phyloP scores from a whole-genome alignment of 2,113 vertebrate genomes.

The Pseudorhombus dupliciocellatus region DNA sequence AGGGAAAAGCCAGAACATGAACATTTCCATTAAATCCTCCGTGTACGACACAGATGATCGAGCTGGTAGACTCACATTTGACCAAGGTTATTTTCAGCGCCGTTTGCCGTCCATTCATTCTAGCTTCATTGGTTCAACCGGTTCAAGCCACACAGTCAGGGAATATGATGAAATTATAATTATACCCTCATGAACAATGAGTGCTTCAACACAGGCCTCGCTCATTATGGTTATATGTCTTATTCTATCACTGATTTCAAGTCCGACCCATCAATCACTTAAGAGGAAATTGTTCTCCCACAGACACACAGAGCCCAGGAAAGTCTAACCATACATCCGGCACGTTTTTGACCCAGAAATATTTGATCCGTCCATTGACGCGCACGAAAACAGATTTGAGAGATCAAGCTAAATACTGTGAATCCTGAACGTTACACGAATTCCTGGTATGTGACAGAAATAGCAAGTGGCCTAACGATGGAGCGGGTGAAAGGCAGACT shows the following conservation, averaged over 20 bases:
- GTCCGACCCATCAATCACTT: neutral
- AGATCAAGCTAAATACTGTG: neutral
- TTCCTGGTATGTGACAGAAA: neutral
- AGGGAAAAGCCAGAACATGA: neutral
- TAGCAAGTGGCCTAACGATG: neutral
- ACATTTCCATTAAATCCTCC: neutral
- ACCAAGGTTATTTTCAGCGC: neutral
- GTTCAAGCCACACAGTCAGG: neutral
- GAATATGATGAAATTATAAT: neutral
- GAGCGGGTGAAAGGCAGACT: neutral
- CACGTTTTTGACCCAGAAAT: neutral
- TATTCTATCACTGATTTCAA: neutral
- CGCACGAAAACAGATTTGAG: neutral
- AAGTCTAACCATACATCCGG: neutral
- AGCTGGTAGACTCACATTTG: neutral
- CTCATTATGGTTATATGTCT: neutral
- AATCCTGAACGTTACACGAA: neutral
- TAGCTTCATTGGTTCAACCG: neutral
- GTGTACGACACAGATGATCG: neutral
- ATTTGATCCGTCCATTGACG: neutral
- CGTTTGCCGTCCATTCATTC: neutral
- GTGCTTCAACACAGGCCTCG: neutral
- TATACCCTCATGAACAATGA: neutral
- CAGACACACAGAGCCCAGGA: neutral
- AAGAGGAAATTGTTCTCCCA: neutral